These are phyloP conservation scores for cat (Felis catus) DNA, from an alignment of 2,113 vertebrate species.

Conservation along the genomic window F.catus_Fca126_mat1.0 CM031415.1:103712001-103712500, in stretches of 20 bases:
- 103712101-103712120: no score
- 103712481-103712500: not conserved
- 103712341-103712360: not conserved
- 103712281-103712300: not conserved
- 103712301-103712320: not conserved
- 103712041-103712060: no score
- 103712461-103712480: not conserved
- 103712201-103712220: no score
- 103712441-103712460: not conserved
- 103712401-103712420: not conserved
- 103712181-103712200: no score
- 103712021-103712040: no score
- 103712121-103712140: no score
- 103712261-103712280: not conserved
- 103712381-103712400: not conserved
- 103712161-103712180: no score
- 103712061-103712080: no score
- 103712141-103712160: no score
- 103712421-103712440: not conserved
- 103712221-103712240: not conserved
- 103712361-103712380: not conserved
- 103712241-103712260: not conserved
- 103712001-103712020: no score
- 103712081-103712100: no score
- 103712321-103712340: not conserved